Evolutionary conservation across 2,888 invertebrate species (phyloP), one percentile per base, ranked within the genome.

Genomic region (Lasius fuliginosus): DNA sequence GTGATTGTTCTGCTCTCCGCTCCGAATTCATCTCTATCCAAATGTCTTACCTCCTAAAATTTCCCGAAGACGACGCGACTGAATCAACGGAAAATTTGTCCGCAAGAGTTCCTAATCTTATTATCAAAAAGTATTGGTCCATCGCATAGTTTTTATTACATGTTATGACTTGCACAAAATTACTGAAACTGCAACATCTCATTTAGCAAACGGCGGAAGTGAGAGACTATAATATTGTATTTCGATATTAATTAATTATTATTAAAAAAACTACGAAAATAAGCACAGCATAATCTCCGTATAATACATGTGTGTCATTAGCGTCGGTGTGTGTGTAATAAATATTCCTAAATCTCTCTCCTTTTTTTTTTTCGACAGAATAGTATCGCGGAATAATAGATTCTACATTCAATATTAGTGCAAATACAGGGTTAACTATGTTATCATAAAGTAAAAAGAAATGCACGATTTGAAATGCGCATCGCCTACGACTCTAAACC

Each of bases 31-130:
- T 81, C 87, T 85, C 85, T 85, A 75, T 84, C 76, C 65, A 77
- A 89, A 89, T 85, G 84, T 87, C 82, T 81, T 84, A 27, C 87
- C 84, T 81, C 64, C 87, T 89, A 84, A 83, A 85, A 71, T 85
- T 71, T 79, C 58, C 23, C 60, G 46, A 53, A 67, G n/a, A 36
- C 36, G 65, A 76, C n/a, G 27, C 67, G 67, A 60, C 53, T 56
- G 73, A 46, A 71, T 60, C 58, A 36, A 42, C 76, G 67, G 1
- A 40, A 56, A 56, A 53, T 5, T 56, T 18, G 18, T 36, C 18
- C 40, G 53, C 18, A 12, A 40, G 12, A 53, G 6, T 27, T 30
- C 27, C 27, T 30, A 11, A 42, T n/a, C n/a, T 46, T 74, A 33
- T 64, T 75, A 65, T 64, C 46, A 8, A 40, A 18, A 64, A 46